Base-by-base conservation (phyloP, 2,888 invertebrate genomes). In the Drosophila stalkeri region DNA sequence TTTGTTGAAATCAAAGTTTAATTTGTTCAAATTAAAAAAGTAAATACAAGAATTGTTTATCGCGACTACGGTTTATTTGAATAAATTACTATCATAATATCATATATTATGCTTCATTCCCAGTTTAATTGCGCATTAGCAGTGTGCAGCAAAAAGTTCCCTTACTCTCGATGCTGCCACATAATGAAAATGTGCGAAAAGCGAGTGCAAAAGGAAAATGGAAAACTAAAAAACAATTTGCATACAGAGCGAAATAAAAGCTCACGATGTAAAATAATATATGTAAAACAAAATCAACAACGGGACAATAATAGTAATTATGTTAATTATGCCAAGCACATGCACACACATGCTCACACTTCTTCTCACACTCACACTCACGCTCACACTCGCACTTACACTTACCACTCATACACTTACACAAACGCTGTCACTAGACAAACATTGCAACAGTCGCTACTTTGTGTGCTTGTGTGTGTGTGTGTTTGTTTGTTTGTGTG, bases 241-340 rank as follows among this genome's bases (percentile, higher is more conserved):
- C 82, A 89, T 89, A 70, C 63, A 68, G 85, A 84, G 69, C 62
- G 67, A 82, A 80, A 81, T 65, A 81, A 81, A 86, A 74, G 70
- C 64, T 57, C 65, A 81, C 49, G 55, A 57, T 70, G 44, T 37
- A 60, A 51, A 51, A 74, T 74, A 76, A 80, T 63, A 31, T 90
- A 77, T 89, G 88, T 75, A 80, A 85, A 87, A 71, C 86, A 85
- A 88, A 87, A 85, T 85, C 86, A 85, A 85, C 90, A 89, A 68
- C 66, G 75, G 69, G 64, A 89, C 81, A 89, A 89, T 85, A 87
- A 89, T 87, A 85, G 82, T 85, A 89, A 85, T 85, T 85, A 88
- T 87, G 85, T 89, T 85, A 89, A 85, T 85, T 85, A 87, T 82
- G 73, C 67, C 69, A 72, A 69, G 68, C 68, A 75, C 64, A 72